Percentiles rank a stretch among this genome's conserved stretches.
These are phyloP conservation scores for Amphipoea oculea DNA, from an alignment of 2,888 invertebrate species.

Conservation along the genomic window DNA sequence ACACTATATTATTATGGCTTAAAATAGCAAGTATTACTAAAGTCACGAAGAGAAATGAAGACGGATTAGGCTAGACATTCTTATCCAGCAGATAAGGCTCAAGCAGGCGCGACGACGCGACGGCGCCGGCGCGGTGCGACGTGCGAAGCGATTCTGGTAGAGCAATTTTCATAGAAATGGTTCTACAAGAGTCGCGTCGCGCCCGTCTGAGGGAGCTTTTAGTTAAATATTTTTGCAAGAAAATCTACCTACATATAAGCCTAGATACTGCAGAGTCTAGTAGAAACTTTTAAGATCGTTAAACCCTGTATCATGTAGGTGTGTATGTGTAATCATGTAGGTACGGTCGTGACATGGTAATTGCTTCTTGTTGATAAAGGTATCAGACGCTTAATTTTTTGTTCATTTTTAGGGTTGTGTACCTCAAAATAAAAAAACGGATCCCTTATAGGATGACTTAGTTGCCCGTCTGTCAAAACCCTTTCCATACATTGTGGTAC, in stretches of 20 bases:
- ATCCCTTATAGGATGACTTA: background rate
- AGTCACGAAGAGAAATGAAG: slow-evolving; percentile 29
- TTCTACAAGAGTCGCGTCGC: background rate
- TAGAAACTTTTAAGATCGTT: slow-evolving; percentile 32
- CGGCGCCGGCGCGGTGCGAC: too few relatives aligned
- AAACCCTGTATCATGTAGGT: slow-evolving; percentile 33
- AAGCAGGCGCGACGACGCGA: background rate
- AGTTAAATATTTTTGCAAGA: slow-evolving; percentile 38
- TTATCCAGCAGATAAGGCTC: slow-evolving; percentile 22
- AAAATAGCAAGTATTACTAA: slow-evolving; percentile 3
- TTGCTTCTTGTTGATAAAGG: slow-evolving; percentile 17
- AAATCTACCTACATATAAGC: background rate
- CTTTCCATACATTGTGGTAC: background rate
- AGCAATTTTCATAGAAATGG: background rate
- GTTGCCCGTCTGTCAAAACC: background rate
- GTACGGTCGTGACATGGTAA: slow-evolving; percentile 17
- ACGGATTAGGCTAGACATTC: slow-evolving; percentile 37
- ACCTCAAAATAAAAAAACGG: background rate
- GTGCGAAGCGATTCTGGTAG: background rate
- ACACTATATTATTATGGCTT: slow-evolving; percentile 14
- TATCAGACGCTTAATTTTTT: background rate
- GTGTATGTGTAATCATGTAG: too few relatives aligned
- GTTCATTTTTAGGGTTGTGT: background rate
- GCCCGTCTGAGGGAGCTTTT: background rate
- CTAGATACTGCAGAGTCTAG: slow-evolving; percentile 23